These are phyloP conservation scores for Hesperophylax magnus DNA, from an alignment of 1,140 invertebrate genomes.

Conservation along the genomic window DNA sequence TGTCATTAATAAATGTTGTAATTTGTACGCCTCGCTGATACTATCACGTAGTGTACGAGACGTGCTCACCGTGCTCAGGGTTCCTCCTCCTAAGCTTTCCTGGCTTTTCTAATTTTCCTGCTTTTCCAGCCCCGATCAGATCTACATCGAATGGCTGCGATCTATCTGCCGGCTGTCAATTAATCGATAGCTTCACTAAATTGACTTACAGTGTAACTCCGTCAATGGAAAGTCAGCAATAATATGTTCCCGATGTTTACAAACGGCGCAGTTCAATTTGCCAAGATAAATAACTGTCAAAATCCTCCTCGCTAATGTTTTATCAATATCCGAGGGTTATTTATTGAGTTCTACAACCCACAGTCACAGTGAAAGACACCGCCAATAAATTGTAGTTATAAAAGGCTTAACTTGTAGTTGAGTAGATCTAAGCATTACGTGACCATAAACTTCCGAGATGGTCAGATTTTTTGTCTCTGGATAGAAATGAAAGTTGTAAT, in stretches of 20 bases:
- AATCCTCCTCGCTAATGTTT: slow-evolving; percentile 7
- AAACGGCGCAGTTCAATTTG: not conserved
- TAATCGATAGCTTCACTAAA: slow-evolving; percentile 25
- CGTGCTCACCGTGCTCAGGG: not conserved
- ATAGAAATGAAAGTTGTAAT: not conserved
- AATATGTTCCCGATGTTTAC: slow-evolving; percentile 22
- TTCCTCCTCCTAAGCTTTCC: not conserved
- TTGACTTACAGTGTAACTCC: slow-evolving; percentile 12
- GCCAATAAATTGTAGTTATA: slow-evolving; percentile 26
- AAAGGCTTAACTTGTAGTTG: slow-evolving; percentile 1
- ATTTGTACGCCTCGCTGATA: slow-evolving; percentile 2
- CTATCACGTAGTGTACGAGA: not conserved
- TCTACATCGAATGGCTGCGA: slow-evolving; percentile 19
- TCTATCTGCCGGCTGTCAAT: slow-evolving; percentile 32
- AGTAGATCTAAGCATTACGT: slow-evolving; percentile 28
- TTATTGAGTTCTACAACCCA: slow-evolving; percentile 27
- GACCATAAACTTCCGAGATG: slow-evolving; percentile 10
- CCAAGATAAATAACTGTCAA: slow-evolving; percentile 12
- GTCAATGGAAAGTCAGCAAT: slow-evolving; percentile 5
- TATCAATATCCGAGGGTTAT: slow-evolving; percentile 13
- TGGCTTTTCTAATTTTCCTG: not conserved
- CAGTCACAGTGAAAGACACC: not conserved
- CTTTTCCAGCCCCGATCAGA: not conserved
- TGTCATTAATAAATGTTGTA: slow-evolving; percentile 16
- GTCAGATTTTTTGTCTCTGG: not conserved